These are phyloP conservation scores for Tenebrosternarchus preto DNA, from an alignment of 2,113 vertebrate species.

Conservation along the genomic window DNA sequence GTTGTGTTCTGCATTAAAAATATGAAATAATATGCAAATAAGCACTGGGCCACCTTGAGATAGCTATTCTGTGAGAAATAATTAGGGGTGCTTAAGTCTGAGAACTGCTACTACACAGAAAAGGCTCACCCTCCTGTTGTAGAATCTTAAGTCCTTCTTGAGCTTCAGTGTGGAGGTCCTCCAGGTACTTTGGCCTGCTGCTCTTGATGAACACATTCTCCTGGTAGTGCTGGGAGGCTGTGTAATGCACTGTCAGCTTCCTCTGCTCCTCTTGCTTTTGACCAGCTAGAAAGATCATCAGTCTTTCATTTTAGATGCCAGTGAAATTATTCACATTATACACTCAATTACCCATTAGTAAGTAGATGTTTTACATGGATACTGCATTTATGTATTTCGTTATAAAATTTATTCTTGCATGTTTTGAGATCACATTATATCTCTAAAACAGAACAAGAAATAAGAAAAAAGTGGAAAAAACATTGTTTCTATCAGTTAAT, in stretches of 20 bases:
- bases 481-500: no score
- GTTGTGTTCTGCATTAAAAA: slow-evolving; percentile 75
- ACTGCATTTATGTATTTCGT: not conserved
- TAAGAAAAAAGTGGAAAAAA: no score
- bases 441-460: no score
- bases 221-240: slow-evolving; percentile 75
- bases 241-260: slow-evolving; percentile 77
- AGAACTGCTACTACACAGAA: not conserved
- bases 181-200: slow-evolving; percentile 84
- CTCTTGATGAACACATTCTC: slow-evolving; percentile 94
- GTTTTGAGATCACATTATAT: no score
- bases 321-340: not conserved
- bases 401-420: no score
- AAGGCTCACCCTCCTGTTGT: slow-evolving; percentile 83
- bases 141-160: slow-evolving; percentile 89
- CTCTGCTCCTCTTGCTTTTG: slow-evolving; percentile 81
- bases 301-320: not conserved
- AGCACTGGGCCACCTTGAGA: not conserved
- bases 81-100: not conserved
- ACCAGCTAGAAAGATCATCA: slow-evolving; percentile 58
- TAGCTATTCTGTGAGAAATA: not conserved
- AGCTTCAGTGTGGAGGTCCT: slow-evolving; percentile 91
- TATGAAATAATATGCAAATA: slow-evolving; percentile 27
- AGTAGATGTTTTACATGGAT: not conserved
- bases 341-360: not conserved